Base-by-base conservation (phyloP, 2,797 vertebrate species). In the Yasuhikotakia modesta region DNA sequence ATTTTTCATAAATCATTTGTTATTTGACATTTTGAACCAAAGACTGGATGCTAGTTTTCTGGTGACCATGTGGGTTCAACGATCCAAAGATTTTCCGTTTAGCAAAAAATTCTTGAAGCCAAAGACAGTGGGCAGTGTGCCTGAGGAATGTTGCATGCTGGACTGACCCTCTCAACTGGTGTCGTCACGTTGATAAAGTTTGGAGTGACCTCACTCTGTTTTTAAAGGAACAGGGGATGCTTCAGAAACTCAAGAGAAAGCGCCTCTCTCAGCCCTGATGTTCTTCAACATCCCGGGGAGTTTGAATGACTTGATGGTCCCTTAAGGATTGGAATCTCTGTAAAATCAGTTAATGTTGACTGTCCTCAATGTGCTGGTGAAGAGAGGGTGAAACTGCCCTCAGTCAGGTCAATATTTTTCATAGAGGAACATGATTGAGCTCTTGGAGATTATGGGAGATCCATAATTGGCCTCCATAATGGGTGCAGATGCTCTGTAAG, bases 81-180 rank as follows among this genome's bases (percentile, higher is more conserved):
- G 67, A 58, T 53, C 35, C 58, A 39, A 48, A 58, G 55, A 19
- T 43, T 68, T 22, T 90, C 85, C 87, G 88, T 83, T 88, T 88
- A 71, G n/a, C n/a, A 27, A 27, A 27, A 27, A 27, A 27, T 2
- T 27, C 2, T 88, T 76, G 90, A 85, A 81, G 52, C 83, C 78
- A 76, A 87, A 79, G 82, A 88, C 88, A 64, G 81, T 80, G 86
- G 90, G 83, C 68, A 30, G 24, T 60, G 53, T 69, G 19, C 64
- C 17, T 4, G 16, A 10, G 22, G 55, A 58, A 27, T 76, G 76
- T 53, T 73, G 79, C 79, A 57, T 50, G 73, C 35, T 45, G 16
- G 4, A 55, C 48, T 12, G 48, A 70, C 19, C 43, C 48, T 7
- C 66, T 69, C 65, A 4, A 27, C 58, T 11, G n/a, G 3, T 55